A percentile compares a stretch with the other conserved stretches of the same genome.
Conservation (phyloP, 92 coral and sea anemone genomes). For the Palythoa grandis region DNA sequence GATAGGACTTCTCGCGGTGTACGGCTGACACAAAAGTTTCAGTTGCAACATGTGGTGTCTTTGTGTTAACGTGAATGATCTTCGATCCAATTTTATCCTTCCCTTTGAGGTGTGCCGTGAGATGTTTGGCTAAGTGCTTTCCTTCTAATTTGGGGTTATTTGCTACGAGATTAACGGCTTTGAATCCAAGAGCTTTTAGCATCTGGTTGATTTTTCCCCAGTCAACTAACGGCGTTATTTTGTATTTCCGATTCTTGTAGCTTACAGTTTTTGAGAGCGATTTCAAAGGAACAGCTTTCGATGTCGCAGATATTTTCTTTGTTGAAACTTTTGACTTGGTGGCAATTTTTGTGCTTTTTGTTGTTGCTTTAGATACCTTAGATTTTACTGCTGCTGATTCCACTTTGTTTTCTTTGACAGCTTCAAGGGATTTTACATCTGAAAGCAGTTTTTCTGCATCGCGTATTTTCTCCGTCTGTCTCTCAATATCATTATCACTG, state of each 20-base stretch:
- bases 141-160: constrained; percentile 68
- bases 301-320: constrained; percentile 26
- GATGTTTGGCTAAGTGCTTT: constrained; percentile 72
- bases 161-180: constrained; percentile 87
- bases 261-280: constrained; percentile 86
- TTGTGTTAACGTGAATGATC: constrained; percentile 15
- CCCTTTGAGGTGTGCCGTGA: constrained; percentile 69
- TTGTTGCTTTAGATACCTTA: constrained; percentile 32
- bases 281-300: constrained; percentile 77
- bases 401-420: constrained; percentile 48
- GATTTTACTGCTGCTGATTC: constrained; percentile 29
- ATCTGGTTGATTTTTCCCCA: constrained; percentile 84
- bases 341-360: constrained; percentile 44
- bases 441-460: constrained; percentile 86
- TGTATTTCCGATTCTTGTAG: constrained; percentile 84
- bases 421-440: constrained; percentile 74
- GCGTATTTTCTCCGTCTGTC: constrained; percentile 79
- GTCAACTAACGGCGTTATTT: constrained; percentile 87
- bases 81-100: constrained; percentile 45
- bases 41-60: constrained; percentile 64
- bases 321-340: constrained; percentile 55
- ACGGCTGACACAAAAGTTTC: constrained; percentile 85
- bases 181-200: constrained; percentile 86
- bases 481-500: constrained; percentile 74
- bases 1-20: constrained; percentile 83